These are phyloP conservation scores for Nomada ferruginata DNA, from an alignment of 2,888 invertebrate species.

Conservation along the genomic window DNA sequence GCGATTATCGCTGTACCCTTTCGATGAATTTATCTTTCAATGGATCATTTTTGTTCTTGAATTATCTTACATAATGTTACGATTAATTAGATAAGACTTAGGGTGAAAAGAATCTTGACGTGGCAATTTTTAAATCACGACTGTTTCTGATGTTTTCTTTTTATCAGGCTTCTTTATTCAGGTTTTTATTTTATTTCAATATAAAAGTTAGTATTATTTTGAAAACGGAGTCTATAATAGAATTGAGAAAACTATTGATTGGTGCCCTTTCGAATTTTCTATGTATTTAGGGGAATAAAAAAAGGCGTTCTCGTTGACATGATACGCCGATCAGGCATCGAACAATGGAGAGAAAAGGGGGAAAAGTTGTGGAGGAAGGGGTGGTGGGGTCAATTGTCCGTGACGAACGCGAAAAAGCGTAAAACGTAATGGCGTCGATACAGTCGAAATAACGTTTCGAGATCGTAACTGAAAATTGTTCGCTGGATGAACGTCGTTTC, in stretches of 20 bases:
- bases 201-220: too few species aligned
- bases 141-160: not conserved
- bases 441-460: slow-evolving; percentile 21
- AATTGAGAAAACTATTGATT: not conserved
- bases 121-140: not conserved
- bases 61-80: too few species aligned
- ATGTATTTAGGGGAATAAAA: too few species aligned
- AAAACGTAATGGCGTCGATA: slow-evolving; percentile 22
- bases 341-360: not conserved
- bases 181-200: too few species aligned
- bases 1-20: not conserved
- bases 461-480: slow-evolving; percentile 38
- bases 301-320: not conserved
- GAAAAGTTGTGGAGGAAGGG: not conserved
- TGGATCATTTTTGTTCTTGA: too few species aligned
- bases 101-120: too few species aligned
- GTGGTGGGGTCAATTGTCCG: slow-evolving; percentile 20
- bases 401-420: slow-evolving; percentile 20
- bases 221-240: not conserved
- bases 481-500: slow-evolving; percentile 23
- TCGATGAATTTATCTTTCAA: too few species aligned
- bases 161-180: too few species aligned
- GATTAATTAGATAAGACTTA: too few species aligned
- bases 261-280: not conserved
- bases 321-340: slow-evolving; percentile 17